Conservation (phyloP, 2,113 vertebrate species). For the Callithrix jacchus region DNA sequence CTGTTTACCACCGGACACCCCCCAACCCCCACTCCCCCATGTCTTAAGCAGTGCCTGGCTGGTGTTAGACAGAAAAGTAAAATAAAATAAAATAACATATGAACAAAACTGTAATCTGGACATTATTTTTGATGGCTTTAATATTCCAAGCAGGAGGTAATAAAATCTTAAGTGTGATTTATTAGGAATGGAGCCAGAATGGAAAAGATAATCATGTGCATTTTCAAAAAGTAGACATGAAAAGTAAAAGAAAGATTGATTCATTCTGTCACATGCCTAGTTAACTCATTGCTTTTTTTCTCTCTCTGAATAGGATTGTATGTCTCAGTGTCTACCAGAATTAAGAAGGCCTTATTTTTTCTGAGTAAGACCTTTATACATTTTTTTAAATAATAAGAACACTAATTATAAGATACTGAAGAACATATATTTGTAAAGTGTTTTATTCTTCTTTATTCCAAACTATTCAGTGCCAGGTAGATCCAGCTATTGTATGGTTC, state of each 20-base stretch:
- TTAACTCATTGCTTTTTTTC: background rate
- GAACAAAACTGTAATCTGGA: background rate
- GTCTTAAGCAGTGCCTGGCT: background rate
- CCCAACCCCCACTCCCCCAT: too few relatives aligned
- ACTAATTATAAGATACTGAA: background rate
- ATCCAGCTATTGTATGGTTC: background rate
- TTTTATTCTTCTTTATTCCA: background rate
- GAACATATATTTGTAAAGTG: background rate
- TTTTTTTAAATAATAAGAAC: background rate
- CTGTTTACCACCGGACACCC: too few relatives aligned
- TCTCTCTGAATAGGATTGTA: background rate
- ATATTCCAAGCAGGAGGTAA: slow-evolving; percentile 29
- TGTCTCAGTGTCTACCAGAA: background rate
- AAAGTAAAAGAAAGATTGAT: slow-evolving; percentile 8
- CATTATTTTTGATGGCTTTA: slow-evolving; percentile 9
- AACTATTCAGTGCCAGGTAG: background rate
- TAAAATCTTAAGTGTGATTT: slow-evolving; percentile 43
- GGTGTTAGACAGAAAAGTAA: background rate
- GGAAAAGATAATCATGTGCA: slow-evolving; percentile 2
- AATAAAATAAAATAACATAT: background rate
- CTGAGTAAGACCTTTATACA: background rate
- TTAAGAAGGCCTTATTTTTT: background rate
- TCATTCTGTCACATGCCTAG: background rate
- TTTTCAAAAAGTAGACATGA: background rate
- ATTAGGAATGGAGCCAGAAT: background rate